phyloP scores from a whole-genome alignment of 2,888 invertebrate species.

The Eupithecia tripunctaria region DNA sequence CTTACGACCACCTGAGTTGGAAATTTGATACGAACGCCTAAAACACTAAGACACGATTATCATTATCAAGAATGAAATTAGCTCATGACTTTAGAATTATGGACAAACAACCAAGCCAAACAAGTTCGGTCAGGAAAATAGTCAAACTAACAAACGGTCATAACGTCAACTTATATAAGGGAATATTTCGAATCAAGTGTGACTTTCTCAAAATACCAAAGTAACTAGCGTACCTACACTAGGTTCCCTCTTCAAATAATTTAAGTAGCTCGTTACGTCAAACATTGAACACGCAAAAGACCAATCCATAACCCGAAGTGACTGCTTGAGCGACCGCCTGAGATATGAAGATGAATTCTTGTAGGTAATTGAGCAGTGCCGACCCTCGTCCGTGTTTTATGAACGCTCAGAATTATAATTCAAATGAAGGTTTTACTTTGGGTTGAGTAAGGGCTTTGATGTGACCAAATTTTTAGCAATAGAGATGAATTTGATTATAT shows the following conservation, averaged over 20 bases:
- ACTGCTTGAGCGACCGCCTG: conserved; percentile 56
- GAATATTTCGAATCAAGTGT: too few species aligned
- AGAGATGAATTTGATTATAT: neutral
- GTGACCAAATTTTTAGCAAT: conserved; percentile 6
- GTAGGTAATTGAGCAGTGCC: conserved; percentile 64
- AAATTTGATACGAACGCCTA: too few species aligned
- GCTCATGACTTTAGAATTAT: too few species aligned
- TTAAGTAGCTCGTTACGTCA: conserved; percentile 63
- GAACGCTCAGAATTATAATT: conserved; percentile 29
- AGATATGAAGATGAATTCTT: conserved; percentile 70
- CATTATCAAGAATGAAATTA: too few species aligned
- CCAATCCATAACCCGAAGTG: conserved; percentile 74
- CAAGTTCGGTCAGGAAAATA: too few species aligned
- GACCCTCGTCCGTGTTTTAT: conserved; percentile 34
- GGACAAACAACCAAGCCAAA: too few species aligned
- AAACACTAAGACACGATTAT: too few species aligned
- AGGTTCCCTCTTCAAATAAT: conserved; percentile 40
- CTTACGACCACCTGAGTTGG: too few species aligned
- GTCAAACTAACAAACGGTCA: too few species aligned
- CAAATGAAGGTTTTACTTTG: conserved; percentile 25
- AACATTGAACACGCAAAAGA: conserved; percentile 71
- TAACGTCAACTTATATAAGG: too few species aligned
- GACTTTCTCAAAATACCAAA: neutral
- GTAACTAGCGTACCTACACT: neutral
- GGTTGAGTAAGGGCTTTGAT: conserved; percentile 12